phyloP scores from a whole-genome alignment of 2,797 vertebrate species.

The Falco berigora region DNA sequence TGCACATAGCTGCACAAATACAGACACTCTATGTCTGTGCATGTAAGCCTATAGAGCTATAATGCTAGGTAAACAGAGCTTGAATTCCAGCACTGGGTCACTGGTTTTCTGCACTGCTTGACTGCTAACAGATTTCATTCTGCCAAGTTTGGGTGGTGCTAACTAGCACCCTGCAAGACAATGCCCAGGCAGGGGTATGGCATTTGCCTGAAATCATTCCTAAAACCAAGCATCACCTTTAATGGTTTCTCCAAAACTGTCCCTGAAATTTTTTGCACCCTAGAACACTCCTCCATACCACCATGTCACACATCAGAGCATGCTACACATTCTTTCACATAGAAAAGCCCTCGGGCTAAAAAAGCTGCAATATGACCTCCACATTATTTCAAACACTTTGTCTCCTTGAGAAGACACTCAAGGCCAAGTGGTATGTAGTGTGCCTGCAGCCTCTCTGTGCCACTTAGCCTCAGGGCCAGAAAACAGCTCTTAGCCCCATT shows the following conservation, averaged over 20 bases:
- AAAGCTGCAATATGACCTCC: background rate
- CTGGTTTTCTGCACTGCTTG: background rate
- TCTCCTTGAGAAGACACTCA: background rate
- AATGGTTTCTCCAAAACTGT: background rate
- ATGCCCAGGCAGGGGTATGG: background rate
- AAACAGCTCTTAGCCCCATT: background rate
- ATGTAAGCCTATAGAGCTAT: background rate
- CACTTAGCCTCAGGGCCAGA: background rate
- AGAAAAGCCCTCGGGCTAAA: background rate
- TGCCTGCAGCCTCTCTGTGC: background rate
- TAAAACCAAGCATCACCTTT: background rate
- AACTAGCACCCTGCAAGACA: background rate
- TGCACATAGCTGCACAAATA: background rate
- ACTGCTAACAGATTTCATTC: background rate
- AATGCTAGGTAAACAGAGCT: background rate
- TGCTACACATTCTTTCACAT: background rate
- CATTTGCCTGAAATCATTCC: background rate
- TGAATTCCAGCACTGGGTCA: background rate
- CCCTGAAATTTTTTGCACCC: background rate
- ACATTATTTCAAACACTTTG: background rate
- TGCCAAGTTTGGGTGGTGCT: background rate
- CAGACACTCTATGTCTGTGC: background rate
- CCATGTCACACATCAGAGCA: background rate
- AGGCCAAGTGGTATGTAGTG: background rate
- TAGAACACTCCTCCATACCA: background rate